Conservation (phyloP, 2,797 vertebrate genomes). For the Peromyscus attwateri region DNA sequence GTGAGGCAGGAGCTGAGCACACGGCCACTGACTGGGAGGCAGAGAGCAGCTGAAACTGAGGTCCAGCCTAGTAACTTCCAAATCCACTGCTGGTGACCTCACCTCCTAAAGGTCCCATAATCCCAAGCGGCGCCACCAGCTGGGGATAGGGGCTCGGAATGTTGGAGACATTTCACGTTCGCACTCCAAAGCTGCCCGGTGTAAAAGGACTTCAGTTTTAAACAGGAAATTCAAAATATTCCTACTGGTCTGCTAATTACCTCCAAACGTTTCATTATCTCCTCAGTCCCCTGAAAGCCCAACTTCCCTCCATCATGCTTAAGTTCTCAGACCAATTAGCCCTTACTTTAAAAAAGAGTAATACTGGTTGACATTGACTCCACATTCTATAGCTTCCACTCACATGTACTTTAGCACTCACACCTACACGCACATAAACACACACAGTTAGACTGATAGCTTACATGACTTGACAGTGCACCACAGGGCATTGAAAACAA, state of each 20-base stretch:
- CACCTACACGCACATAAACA: not conserved
- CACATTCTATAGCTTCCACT: not conserved
- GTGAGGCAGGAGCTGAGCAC: too few relatives aligned
- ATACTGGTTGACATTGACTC: not conserved
- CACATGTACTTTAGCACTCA: not conserved
- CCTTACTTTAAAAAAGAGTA: not conserved
- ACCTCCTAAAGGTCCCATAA: not conserved
- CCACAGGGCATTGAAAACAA: not conserved
- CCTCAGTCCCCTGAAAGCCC: not conserved
- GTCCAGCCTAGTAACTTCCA: not conserved
- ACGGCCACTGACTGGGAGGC: not conserved
- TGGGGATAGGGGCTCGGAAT: not conserved
- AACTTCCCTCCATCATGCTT: not conserved
- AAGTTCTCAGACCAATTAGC: not conserved
- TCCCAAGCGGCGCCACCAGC: too few relatives aligned
- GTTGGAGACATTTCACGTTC: not conserved
- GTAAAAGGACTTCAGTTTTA: slow-evolving; percentile 17
- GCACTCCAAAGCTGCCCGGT: not conserved
- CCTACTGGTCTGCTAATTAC: not conserved
- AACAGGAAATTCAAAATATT: slow-evolving; percentile 25
- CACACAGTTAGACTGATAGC: not conserved
- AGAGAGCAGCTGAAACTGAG: too few relatives aligned
- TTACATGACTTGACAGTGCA: not conserved
- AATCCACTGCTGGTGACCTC: not conserved
- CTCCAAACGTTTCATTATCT: not conserved